A percentile compares a stretch with the other conserved stretches of the same genome.
Evolutionary conservation across 2,113 vertebrate genomes (phyloP).

Genomic region (Corythornis madagascariensis): DNA sequence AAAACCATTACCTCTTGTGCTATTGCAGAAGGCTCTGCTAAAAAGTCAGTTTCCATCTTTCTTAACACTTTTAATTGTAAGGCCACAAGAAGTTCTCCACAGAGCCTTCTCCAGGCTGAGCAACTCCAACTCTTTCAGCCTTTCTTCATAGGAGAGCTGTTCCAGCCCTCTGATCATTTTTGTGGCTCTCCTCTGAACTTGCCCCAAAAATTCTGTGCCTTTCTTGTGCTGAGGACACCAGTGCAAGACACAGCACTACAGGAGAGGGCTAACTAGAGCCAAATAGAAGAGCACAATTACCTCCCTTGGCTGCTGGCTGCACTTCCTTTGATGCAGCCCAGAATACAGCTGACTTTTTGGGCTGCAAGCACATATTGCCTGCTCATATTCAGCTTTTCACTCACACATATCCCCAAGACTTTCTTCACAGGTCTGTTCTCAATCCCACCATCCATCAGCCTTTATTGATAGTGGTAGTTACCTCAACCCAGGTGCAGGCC

Average conservation of each 20-base stretch:
- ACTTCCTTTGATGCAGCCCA: not conserved
- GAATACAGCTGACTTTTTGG: not conserved
- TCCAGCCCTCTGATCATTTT: too few relatives aligned
- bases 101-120: not conserved
- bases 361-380: fast-evolving
- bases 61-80: not conserved
- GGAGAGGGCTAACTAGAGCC: not conserved
- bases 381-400: not conserved
- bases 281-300: not conserved
- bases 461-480: not conserved
- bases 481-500: not conserved
- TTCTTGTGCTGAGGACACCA: not conserved
- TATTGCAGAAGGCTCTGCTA: not conserved
- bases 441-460: not conserved
- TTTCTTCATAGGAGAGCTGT: not conserved
- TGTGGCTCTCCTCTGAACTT: not conserved
- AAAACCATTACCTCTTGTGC: not conserved
- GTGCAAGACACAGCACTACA: too few relatives aligned
- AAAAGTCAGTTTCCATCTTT: not conserved
- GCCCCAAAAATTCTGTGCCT: not conserved
- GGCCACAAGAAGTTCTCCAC: not conserved
- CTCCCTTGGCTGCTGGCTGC: not conserved
- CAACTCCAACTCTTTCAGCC: not conserved
- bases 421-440: not conserved
- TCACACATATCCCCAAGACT: not conserved